Conservation (phyloP, 2,888 invertebrate species). For the Scaptomyza polygonia region DNA sequence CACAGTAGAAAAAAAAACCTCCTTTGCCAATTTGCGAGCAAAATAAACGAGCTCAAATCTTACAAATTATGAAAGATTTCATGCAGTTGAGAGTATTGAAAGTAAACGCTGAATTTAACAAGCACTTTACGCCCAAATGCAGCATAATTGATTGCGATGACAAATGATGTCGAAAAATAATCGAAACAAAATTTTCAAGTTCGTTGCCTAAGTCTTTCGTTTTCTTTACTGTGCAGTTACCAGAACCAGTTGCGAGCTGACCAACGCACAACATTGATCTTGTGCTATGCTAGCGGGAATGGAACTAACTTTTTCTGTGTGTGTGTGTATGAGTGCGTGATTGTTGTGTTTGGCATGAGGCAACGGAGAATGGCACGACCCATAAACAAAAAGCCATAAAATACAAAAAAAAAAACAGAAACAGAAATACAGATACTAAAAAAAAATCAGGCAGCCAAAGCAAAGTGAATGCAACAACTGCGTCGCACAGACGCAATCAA, state of each 20-base stretch:
- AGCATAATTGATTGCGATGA: constrained; percentile 57
- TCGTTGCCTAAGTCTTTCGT: constrained; percentile 69
- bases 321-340: constrained; percentile 7
- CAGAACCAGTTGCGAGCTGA: constrained; percentile 69
- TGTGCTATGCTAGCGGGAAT: constrained; percentile 66
- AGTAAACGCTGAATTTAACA: constrained; percentile 19
- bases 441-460: constrained; percentile 14
- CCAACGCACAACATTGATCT: constrained; percentile 75
- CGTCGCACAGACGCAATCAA: constrained; percentile 72
- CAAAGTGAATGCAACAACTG: constrained; percentile 75
- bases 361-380: constrained; percentile 74
- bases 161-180: constrained; percentile 28
- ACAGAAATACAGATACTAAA: constrained; percentile 10
- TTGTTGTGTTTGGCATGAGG: constrained; percentile 39
- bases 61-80: constrained; percentile 60
- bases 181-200: constrained; percentile 60
- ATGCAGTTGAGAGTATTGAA: constrained; percentile 27
- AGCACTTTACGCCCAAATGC: constrained; percentile 26
- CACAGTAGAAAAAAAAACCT: neutral
- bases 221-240: constrained; percentile 29
- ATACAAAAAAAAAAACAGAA: constrained; percentile 12
- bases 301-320: constrained; percentile 13
- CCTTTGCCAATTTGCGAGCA: constrained; percentile 23
- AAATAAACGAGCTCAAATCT: constrained; percentile 9
- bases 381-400: constrained; percentile 53